These are phyloP conservation scores for Bubo scandiacus DNA, from an alignment of 2,113 vertebrate species.

Conservation along the genomic window DNA sequence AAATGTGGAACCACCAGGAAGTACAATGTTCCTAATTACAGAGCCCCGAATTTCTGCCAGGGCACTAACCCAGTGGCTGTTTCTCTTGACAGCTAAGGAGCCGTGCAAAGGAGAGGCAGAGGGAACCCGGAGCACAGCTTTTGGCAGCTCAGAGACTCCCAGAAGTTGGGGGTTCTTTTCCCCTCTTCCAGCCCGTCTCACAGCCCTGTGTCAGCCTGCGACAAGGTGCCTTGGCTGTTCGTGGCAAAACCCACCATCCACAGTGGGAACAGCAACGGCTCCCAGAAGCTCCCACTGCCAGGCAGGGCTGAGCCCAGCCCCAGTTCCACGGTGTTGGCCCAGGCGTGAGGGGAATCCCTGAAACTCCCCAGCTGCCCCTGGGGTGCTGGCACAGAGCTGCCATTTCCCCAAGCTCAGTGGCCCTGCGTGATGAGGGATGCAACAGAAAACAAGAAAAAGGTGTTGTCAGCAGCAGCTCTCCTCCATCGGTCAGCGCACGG, in stretches of 20 bases:
- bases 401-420: neutral
- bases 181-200: neutral
- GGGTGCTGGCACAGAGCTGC: neutral
- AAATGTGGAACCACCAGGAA: rapidly evolving
- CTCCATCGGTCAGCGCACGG: neutral
- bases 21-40: neutral
- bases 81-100: neutral
- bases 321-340: neutral
- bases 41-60: neutral
- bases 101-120: neutral
- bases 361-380: neutral
- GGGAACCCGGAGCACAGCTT: neutral
- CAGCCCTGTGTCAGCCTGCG: neutral
- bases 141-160: neutral
- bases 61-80: neutral
- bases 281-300: neutral
- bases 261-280: too few relatives aligned
- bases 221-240: neutral
- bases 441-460: too few relatives aligned
- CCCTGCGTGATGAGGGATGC: neutral
- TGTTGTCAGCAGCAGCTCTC: neutral
- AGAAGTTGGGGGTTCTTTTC: neutral
- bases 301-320: neutral
- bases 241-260: neutral
- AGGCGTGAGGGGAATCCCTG: neutral